Base-by-base conservation (phyloP, 1,140 invertebrate genomes). In the Globodera ellingtonae region DNA sequence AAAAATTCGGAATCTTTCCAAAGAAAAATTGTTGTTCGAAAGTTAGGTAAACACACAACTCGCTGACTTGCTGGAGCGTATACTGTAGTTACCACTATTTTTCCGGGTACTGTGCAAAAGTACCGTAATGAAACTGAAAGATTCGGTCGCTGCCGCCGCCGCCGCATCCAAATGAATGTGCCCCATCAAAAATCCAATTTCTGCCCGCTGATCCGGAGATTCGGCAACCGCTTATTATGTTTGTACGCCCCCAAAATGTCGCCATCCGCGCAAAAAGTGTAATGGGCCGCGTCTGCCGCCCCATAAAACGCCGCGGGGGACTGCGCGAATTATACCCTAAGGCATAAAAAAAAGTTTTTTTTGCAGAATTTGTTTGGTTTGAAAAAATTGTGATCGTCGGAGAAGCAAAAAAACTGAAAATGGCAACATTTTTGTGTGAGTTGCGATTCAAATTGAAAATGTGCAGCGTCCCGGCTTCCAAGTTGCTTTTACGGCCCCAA, bases 191-290 rank as follows among this genome's bases (percentile, higher is more conserved):
- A 70, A 10, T 47, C 67, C 67, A 70, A 35, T 70, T 70, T 67
- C 5, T 44, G 24, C 35, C 35, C 67, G 15, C 56, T 62, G 56
- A 62, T 62, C 56, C 13, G 56, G 18, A 52, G 50, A 52, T 7
- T 52, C 35, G 3, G 35, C 8, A 70, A 47, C 67, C 67, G 67
- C 67, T 70, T 70, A 70, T 70, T 70, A 70, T 47, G 35, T 47
- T 24, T 47, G 8, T 70, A 4, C 35, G 9, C 46, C 24, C 67
- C 67, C 67, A 44, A 70, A 70, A 44, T 70, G 35, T 35, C 67
- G 21, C 67, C 67, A 47, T 35, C 67, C 35, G 67, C 67, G 67
- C 67, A 70, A 44, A 70, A 70, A 70, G 67, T 70, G n/a, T 47
- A 70, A 70, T 70, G 67, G 7, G 67, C 35, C 67, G 67, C 13